A percentile compares a stretch with the other conserved stretches of the same genome.
Conservation (phyloP, 1,140 invertebrate genomes). For the Sycobia sp. region DNA sequence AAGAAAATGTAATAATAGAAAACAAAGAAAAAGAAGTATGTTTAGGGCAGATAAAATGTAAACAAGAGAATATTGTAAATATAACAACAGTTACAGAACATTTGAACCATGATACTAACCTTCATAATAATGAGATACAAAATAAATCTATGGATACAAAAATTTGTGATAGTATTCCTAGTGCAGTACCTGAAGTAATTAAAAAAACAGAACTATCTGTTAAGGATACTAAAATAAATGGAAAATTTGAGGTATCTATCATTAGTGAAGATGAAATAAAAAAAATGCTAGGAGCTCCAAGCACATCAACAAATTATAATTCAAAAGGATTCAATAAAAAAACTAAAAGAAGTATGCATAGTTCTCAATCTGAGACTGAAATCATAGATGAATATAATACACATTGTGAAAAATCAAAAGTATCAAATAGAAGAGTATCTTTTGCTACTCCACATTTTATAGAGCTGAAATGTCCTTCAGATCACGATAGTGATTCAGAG, state of each 20-base stretch:
- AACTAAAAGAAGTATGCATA: neutral
- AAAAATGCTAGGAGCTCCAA: conserved; percentile 1
- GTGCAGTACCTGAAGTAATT: conserved; percentile 27
- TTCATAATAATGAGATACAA: neutral
- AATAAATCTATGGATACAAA: neutral
- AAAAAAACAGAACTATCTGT: conserved; percentile 14
- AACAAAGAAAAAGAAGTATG: neutral
- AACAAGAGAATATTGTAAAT: neutral
- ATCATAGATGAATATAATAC: neutral
- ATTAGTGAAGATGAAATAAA: conserved; percentile 23
- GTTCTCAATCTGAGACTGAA: neutral
- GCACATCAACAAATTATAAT: neutral
- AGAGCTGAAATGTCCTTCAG: conserved; percentile 1
- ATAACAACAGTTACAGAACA: neutral
- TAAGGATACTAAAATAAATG: conserved; percentile 16
- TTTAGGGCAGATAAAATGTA: neutral
- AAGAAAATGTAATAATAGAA: conserved; percentile 39
- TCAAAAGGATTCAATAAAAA: neutral
- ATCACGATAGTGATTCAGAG: neutral
- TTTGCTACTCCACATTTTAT: conserved; percentile 35
- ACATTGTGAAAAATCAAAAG: conserved; percentile 21
- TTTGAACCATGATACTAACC: neutral
- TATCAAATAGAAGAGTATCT: conserved; percentile 36
- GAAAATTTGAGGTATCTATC: conserved; percentile 27
- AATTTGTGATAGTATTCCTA: neutral